Evolutionary conservation across 2,797 vertebrate genomes (phyloP), one percentile per base, ranked within the genome.

Genomic region (Acipenser oxyrinchus): DNA sequence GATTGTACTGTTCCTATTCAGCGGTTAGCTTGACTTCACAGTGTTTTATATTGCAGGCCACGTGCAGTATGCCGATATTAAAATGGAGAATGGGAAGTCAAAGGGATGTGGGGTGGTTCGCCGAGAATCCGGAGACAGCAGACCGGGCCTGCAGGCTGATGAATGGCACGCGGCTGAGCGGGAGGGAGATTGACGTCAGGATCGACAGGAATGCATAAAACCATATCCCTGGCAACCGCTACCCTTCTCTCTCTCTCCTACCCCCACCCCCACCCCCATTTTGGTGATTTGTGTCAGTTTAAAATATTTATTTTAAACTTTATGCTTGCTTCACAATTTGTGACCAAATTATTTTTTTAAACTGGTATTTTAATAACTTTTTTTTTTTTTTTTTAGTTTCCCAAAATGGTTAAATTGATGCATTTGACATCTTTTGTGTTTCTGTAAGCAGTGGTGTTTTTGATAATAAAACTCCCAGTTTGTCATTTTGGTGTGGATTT

Each of bases 51-150:
- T 7, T 68, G 3, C 75, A 99, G 96, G 96, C 51, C 91, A 94
- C 2, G 96, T 98, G 70, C 93, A 96, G 76, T 98, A 96, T 61
- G 95, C 96, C 0, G 96, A 98, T 74, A 98, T 99, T 73, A 99
- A 97, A 84, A 96, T 95, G 92, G 95, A 99, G 81, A 99, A 97
- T 0, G 96, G 96, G 49, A 98, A 98, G 73, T 99, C 96, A 12
- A 98, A 99, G 83, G 96, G 96, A 49, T 98, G 96, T 15, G 96
- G 96, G 0, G 95, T 97, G 73, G 95, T 99, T 61, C 87, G 95
- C 53, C 5, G 96, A 99, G 80, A 95, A 85, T 4, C 96, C 95
- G 0, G 96, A 98, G 76, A 94, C 93, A 1, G 95, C 96, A 0
- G 96, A 99, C 76, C 80, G 95, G 0, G 96, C 95, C 68, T 99